Conservation (phyloP, 2,113 vertebrate genomes). For the Psettodes erumei region DNA sequence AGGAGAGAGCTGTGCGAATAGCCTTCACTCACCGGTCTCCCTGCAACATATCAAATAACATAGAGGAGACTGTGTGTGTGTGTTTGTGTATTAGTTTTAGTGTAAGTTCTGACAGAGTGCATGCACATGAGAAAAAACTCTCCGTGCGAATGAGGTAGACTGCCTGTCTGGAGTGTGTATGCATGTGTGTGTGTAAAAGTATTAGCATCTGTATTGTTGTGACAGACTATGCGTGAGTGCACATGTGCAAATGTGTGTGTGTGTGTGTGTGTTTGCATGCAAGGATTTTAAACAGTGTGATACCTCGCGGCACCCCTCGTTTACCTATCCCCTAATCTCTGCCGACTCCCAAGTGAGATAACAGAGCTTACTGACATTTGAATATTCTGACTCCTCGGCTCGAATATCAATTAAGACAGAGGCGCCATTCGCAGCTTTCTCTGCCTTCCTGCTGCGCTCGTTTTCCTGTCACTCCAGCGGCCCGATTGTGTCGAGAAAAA, state of each 20-base stretch:
- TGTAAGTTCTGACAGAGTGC: not conserved
- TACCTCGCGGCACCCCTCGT: slow-evolving; percentile 40
- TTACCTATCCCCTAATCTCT: slow-evolving; percentile 70
- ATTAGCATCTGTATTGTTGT: not conserved
- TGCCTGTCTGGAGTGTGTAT: not conserved
- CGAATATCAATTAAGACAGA: slow-evolving; percentile 69
- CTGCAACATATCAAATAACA: no score
- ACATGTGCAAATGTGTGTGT: slow-evolving; percentile 39
- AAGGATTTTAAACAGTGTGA: slow-evolving; percentile 41
- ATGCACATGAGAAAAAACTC: not conserved
- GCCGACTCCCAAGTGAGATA: slow-evolving; percentile 65
- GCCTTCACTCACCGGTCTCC: slow-evolving; percentile 46
- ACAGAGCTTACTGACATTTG: slow-evolving; percentile 65
- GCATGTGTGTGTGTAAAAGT: not conserved
- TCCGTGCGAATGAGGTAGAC: not conserved
- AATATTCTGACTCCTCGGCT: slow-evolving; percentile 59
- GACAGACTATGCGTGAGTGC: slow-evolving; percentile 15
- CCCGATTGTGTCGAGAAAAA: not conserved
- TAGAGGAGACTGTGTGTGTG: no score
- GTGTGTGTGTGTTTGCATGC: slow-evolving; percentile 19
- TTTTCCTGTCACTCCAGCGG: slow-evolving; percentile 19
- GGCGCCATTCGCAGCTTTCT: slow-evolving; percentile 2
- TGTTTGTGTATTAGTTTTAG: not conserved
- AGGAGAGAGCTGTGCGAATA: slow-evolving; percentile 46
- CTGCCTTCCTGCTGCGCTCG: slow-evolving; percentile 18